A percentile compares a stretch with the other conserved stretches of the same genome.
phyloP scores from a whole-genome alignment of 2,113 vertebrate species.

The Cyanistes caeruleus region DNA sequence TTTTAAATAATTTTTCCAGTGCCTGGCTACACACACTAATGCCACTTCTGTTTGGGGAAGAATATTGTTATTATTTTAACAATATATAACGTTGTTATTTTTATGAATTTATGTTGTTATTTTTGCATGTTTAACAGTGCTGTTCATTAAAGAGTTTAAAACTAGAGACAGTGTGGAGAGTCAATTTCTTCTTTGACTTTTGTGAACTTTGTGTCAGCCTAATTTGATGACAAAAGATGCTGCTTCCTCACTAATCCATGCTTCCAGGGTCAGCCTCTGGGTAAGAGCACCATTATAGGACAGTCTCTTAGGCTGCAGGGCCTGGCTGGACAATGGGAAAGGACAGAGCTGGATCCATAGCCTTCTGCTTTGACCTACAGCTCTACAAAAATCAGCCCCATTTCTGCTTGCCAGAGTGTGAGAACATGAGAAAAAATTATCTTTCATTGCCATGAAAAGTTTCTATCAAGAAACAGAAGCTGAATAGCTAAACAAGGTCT shows the following conservation, averaged over 20 bases:
- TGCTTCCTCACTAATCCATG: not conserved
- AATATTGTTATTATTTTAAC: not conserved
- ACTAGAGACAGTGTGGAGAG: not conserved
- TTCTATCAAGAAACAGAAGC: not conserved
- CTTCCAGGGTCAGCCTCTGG: not conserved
- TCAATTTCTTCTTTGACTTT: not conserved
- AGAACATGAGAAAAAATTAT: not conserved
- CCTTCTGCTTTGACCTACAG: not conserved
- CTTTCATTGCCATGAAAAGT: not conserved
- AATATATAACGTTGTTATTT: no score
- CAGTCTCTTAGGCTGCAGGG: not conserved
- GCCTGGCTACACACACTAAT: not conserved
- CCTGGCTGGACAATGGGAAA: not conserved
- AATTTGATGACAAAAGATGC: not conserved
- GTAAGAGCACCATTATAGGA: not conserved
- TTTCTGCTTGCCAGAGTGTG: not conserved
- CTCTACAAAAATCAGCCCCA: not conserved
- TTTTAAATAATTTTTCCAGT: not conserved
- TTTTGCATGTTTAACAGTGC: not conserved
- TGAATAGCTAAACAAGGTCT: not conserved
- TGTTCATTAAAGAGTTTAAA: not conserved
- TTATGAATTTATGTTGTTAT: not conserved
- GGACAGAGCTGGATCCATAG: not conserved
- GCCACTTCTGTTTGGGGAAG: fast-evolving
- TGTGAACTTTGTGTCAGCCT: not conserved